Evolutionary conservation across 2,888 invertebrate species (phyloP).

Genomic region (Sabatieria punctata): DNA sequence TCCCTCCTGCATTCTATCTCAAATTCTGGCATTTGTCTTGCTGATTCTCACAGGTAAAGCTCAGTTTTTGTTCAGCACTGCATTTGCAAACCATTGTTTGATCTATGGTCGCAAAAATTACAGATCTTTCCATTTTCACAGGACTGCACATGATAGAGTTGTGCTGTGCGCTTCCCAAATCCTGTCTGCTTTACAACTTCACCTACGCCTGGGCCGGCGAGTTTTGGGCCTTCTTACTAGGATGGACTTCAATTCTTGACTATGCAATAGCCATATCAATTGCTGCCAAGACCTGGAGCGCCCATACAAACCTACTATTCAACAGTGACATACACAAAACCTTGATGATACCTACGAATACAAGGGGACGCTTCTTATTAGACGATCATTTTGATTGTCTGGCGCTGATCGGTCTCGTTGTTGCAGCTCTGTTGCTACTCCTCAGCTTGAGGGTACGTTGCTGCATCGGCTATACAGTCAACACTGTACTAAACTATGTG

Average conservation of each 20-base stretch:
- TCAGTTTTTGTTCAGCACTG: background rate
- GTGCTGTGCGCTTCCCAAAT: conserved; percentile 2
- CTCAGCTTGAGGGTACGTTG: background rate
- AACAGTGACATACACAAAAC: background rate
- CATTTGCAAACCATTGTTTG: background rate
- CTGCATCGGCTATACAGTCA: too few species aligned
- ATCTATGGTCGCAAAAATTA: background rate
- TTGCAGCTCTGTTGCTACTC: background rate
- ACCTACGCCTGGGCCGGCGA: conserved; percentile 2
- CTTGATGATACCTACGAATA: background rate
- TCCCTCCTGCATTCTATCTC: conserved; percentile 15
- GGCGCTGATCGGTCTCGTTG: background rate
- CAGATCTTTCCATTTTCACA: background rate
- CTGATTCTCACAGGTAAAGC: conserved; percentile 12
- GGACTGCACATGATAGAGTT: conserved; percentile 2
- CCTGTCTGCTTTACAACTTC: conserved; percentile 2
- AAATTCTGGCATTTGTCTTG: conserved; percentile 14
- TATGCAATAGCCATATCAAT: background rate
- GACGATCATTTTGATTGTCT: background rate
- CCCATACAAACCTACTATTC: conserved; percentile 1
- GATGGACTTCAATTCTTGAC: conserved; percentile 3
- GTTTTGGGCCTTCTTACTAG: conserved; percentile 3
- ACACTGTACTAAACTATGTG: too few species aligned
- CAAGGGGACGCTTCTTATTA: background rate
- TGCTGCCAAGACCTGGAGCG: conserved; percentile 3